Evolutionary conservation across 2,113 vertebrate species (phyloP).

Genomic region (Potamarius usumacintae): DNA sequence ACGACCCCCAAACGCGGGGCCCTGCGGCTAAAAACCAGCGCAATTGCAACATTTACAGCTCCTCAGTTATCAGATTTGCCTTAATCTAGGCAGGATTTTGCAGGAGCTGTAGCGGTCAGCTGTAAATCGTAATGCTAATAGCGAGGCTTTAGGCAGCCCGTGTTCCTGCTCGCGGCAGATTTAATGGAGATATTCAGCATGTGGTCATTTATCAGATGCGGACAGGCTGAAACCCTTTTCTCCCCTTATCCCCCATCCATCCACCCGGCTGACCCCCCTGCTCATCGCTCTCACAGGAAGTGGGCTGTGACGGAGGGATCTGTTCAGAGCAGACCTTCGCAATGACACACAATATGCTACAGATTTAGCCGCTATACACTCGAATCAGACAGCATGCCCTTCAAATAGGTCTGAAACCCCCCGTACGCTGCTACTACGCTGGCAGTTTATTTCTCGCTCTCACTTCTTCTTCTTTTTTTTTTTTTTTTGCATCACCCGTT

Average conservation of each 20-base stretch:
- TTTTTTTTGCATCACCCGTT: conserved; percentile 4
- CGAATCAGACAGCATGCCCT: conserved; percentile 24
- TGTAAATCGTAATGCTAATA: conserved; percentile 75
- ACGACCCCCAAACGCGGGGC: neutral
- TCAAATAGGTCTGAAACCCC: conserved; percentile 28
- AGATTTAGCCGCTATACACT: conserved; percentile 19
- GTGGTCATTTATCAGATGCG: conserved; percentile 77
- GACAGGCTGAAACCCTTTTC: conserved; percentile 65
- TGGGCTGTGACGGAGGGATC: conserved; percentile 46
- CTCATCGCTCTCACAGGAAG: conserved; percentile 39
- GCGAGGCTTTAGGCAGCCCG: conserved; percentile 54
- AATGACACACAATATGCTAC: conserved; percentile 42
- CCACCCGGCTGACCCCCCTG: conserved; percentile 16
- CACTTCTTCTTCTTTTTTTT: conserved; percentile 17
- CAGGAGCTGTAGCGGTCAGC: conserved; percentile 67
- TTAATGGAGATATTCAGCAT: conserved; percentile 78
- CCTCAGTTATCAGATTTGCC: conserved; percentile 66
- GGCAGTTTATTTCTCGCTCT: conserved; percentile 15
- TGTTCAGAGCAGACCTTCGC: conserved; percentile 43
- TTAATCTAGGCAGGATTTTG: conserved; percentile 71
- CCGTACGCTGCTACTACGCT: no score
- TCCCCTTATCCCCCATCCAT: neutral
- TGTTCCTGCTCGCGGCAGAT: conserved; percentile 69
- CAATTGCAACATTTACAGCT: conserved; percentile 62
- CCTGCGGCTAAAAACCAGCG: conserved; percentile 36